These are phyloP conservation scores for Mantis religiosa DNA, from an alignment of 2,888 invertebrate species.

Conservation along the genomic window DNA sequence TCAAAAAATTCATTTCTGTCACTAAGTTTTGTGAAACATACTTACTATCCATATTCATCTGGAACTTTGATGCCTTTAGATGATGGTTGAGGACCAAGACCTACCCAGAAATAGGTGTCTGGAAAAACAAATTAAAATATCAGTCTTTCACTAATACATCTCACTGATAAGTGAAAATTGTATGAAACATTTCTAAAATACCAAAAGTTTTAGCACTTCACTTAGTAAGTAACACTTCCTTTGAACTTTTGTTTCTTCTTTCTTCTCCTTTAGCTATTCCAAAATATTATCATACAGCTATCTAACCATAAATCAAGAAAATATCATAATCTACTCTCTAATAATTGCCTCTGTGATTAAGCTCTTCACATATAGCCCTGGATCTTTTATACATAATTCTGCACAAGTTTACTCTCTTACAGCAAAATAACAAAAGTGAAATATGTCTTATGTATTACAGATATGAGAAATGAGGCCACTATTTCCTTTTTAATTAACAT, in stretches of 20 bases:
- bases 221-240: background rate
- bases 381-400: too few species aligned
- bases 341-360: too few species aligned
- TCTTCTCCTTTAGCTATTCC: too few species aligned
- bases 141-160: background rate
- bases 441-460: too few species aligned
- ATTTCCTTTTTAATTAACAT: too few species aligned
- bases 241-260: background rate
- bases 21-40: constrained; percentile 35
- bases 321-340: too few species aligned
- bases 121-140: constrained; percentile 24
- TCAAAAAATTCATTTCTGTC: background rate
- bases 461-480: too few species aligned
- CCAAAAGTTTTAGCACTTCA: background rate
- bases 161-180: background rate
- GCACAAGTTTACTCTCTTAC: too few species aligned
- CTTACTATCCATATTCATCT: constrained; percentile 91
- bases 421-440: too few species aligned
- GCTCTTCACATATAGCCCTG: too few species aligned
- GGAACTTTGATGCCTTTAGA: constrained; percentile 77
- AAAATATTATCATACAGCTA: too few species aligned
- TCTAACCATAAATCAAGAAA: too few species aligned
- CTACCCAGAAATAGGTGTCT: constrained; percentile 82
- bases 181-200: background rate
- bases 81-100: constrained; percentile 82